Base-by-base conservation (phyloP, 1,140 invertebrate species). In the Drosophila pruinosa region DNA sequence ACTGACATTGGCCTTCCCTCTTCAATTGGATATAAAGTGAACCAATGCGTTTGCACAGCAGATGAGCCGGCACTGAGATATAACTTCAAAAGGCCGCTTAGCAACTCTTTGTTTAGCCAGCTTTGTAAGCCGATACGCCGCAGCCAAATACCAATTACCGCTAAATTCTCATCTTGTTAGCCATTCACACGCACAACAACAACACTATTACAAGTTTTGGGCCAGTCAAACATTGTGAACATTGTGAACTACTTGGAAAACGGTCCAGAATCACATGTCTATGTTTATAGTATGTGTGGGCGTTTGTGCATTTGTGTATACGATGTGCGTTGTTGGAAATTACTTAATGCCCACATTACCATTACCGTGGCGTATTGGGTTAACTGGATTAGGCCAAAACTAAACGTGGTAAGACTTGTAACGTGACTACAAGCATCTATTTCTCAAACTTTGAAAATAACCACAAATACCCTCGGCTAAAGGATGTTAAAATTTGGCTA, bases 71-170 rank as follows among this genome's bases (percentile, higher is more conserved):
- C 14, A 14, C 4, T 6, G 12, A 38, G 36, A 10, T n/a, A 7
- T 6, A 22, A 21, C 43, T 45, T 45, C 19, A 50, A 26, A 31
- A 61, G 36, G 31, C 22, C 56, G 15, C 48, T 63, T 47, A 50
- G 64, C 67, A 63, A 64, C 56, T 63, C 58, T 69, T 63, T 72
- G 68, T 73, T 73, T 73, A 59, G 36, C 26, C 72, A 39, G 72
- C 54, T 79, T 54, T 67, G 50, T 24, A 52, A 75, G 41, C 43
- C 28, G 47, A 57, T 61, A 77, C 62, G 61, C 39, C 61, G 53
- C 53, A 76, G 57, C 54, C 61, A 61, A 74, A 86, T 58, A 73
- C 81, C 81, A 85, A 85, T 86, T 85, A 85, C 78, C 65, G 68
- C 77, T 31, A 67, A 76, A 77, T 56, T 79, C 78, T 74, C 73